phyloP scores from a whole-genome alignment of 2,113 vertebrate genomes.

The Antennarius striatus region DNA sequence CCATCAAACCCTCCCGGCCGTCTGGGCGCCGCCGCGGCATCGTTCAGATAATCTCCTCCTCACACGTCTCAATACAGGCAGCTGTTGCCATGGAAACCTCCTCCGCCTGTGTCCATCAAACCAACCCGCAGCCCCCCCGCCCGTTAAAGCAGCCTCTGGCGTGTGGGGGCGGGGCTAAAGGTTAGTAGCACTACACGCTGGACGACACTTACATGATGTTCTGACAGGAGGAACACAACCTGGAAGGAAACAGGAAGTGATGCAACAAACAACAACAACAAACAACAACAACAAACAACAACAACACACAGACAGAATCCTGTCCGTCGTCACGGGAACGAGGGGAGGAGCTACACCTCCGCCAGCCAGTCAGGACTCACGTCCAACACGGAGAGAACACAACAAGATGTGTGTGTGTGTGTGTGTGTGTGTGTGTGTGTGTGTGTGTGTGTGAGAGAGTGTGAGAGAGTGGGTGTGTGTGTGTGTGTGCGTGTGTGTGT shows the following conservation, averaged over 20 bases:
- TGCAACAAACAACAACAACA: slow-evolving; percentile 21
- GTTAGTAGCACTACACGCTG: slow-evolving; percentile 42
- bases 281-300: slow-evolving; percentile 13
- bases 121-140: slow-evolving; percentile 9
- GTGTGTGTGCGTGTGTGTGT: too few species aligned
- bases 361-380: too few species aligned
- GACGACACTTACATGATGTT: slow-evolving; percentile 88
- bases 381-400: too few species aligned
- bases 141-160: slow-evolving; percentile 5
- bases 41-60: slow-evolving; percentile 5
- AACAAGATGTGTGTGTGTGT: too few species aligned
- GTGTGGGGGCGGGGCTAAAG: not conserved
- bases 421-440: too few species aligned
- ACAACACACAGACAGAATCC: too few species aligned
- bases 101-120: slow-evolving; percentile 1
- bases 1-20: slow-evolving; percentile 5
- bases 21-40: not conserved
- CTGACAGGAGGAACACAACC: slow-evolving; percentile 86
- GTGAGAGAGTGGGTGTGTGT: too few species aligned
- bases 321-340: too few species aligned
- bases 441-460: too few species aligned
- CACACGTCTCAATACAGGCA: slow-evolving; percentile 1
- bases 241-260: slow-evolving; percentile 85
- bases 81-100: slow-evolving; percentile 40
- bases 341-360: too few species aligned